A percentile compares a stretch with the other conserved stretches of the same genome.
These are phyloP conservation scores for Drosophila arawakana DNA, from an alignment of 1,140 invertebrate genomes.

Conservation along the genomic window DNA sequence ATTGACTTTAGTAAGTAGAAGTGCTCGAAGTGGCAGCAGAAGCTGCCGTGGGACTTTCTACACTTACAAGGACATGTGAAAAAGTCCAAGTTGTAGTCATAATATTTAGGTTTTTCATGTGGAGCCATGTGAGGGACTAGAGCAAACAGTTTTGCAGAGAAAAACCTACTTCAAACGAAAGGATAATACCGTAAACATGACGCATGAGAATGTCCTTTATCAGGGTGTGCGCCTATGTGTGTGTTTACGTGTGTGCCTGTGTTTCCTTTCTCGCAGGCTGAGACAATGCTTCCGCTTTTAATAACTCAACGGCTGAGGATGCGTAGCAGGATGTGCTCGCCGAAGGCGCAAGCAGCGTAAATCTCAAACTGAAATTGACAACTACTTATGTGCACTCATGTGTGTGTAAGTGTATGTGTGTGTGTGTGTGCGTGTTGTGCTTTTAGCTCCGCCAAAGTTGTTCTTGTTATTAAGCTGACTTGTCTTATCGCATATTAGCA, in stretches of 20 bases:
- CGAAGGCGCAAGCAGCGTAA: slow-evolving; percentile 57
- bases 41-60: not conserved
- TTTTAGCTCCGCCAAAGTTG: slow-evolving; percentile 22
- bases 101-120: slow-evolving; percentile 55
- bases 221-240: slow-evolving; percentile 2
- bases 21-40: not conserved
- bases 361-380: slow-evolving; percentile 68
- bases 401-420: slow-evolving; percentile 17
- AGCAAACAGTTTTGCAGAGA: slow-evolving; percentile 47
- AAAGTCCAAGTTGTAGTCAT: slow-evolving; percentile 50
- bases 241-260: slow-evolving; percentile 6
- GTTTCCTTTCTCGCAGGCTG: slow-evolving; percentile 24
- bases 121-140: slow-evolving; percentile 12
- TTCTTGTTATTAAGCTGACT: slow-evolving; percentile 24
- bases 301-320: slow-evolving; percentile 48
- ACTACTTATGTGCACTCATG: slow-evolving; percentile 55
- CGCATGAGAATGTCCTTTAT: slow-evolving; percentile 18
- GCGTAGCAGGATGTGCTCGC: slow-evolving; percentile 57
- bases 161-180: slow-evolving; percentile 54
- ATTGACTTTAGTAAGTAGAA: slow-evolving; percentile 18
- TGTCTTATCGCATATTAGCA: slow-evolving; percentile 56
- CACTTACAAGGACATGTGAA: slow-evolving; percentile 3
- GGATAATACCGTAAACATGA: slow-evolving; percentile 56
- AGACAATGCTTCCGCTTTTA: slow-evolving; percentile 69
- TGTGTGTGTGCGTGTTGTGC: slow-evolving; percentile 9